A percentile compares a stretch with the other conserved stretches of the same genome.
Conservation (phyloP, 2,797 vertebrate genomes). For the Girardinus metallicus region DNA sequence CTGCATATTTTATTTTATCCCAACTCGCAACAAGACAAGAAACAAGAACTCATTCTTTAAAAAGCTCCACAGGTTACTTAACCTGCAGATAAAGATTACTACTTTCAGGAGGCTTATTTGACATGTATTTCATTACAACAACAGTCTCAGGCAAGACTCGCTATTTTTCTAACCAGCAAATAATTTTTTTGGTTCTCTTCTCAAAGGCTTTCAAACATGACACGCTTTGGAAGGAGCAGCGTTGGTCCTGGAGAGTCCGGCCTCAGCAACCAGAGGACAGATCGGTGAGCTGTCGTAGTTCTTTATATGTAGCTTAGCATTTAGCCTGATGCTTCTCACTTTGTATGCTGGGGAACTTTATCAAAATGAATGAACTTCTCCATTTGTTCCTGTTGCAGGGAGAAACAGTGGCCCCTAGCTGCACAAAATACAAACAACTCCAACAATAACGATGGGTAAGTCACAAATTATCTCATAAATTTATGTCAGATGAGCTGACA, state of each 20-base stretch:
- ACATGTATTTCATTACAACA: not conserved
- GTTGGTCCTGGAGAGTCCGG: conserved; percentile 68
- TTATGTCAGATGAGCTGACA: not conserved
- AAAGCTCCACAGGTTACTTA: not conserved
- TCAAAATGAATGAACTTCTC: not conserved
- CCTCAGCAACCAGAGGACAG: conserved; percentile 51
- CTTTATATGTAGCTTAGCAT: not conserved
- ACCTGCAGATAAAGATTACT: not conserved
- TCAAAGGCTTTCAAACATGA: conserved; percentile 77
- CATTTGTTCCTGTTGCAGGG: conserved; percentile 39
- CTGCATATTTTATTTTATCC: not conserved
- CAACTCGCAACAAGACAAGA: not conserved
- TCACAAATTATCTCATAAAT: not conserved
- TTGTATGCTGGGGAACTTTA: not conserved
- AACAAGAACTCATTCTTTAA: not conserved
- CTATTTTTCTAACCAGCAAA: not conserved
- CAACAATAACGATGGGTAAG: conserved; percentile 91
- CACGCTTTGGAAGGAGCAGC: conserved; percentile 73
- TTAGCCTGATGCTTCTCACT: not conserved
- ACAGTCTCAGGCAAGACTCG: not conserved
- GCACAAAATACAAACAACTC: conserved; percentile 85
- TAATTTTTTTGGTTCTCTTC: not conserved
- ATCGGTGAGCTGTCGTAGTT: conserved; percentile 67
- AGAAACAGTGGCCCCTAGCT: conserved; percentile 74
- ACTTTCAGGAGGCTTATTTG: not conserved